Conservation (phyloP, 2,113 vertebrate genomes). For the Larimichthys polyactis region DNA sequence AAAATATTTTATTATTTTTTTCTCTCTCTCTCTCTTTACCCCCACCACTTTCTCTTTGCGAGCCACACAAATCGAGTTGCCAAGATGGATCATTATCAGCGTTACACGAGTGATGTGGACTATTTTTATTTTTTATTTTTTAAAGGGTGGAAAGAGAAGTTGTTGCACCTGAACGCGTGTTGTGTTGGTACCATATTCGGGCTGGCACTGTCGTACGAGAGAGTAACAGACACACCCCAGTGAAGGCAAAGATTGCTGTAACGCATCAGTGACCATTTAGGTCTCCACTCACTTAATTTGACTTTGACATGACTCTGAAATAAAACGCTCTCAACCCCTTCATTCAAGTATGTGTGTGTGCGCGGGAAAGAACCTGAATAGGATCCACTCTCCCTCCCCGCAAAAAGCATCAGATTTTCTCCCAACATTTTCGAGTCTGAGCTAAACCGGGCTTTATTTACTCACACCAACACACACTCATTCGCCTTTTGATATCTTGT, state of each 20-base stretch:
- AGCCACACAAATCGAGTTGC: constrained; percentile 41
- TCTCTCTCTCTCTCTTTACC: no score
- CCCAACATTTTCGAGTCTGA: not conserved
- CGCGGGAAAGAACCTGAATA: not conserved
- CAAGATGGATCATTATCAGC: constrained; percentile 60
- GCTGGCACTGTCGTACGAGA: not conserved
- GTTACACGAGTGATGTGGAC: constrained; percentile 39
- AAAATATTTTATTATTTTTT: not conserved
- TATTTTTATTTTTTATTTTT: constrained; percentile 13
- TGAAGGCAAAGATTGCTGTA: constrained; percentile 30
- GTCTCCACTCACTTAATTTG: constrained; percentile 40
- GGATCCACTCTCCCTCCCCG: not conserved
- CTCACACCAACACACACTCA: not conserved
- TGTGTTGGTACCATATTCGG: not conserved
- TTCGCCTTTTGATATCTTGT: constrained; percentile 10
- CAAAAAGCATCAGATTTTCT: not conserved
- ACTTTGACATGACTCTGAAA: constrained; percentile 48
- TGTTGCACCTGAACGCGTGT: not conserved
- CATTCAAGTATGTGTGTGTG: not conserved
- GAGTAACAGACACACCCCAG: constrained; percentile 6
- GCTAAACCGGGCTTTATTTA: constrained; percentile 6
- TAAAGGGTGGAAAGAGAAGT: not conserved
- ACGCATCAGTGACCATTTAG: constrained; percentile 41
- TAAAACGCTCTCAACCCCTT: not conserved
- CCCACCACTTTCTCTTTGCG: constrained; percentile 26